Evolutionary conservation across 2,797 vertebrate genomes (phyloP).

Genomic region (Sardinella longiceps): DNA sequence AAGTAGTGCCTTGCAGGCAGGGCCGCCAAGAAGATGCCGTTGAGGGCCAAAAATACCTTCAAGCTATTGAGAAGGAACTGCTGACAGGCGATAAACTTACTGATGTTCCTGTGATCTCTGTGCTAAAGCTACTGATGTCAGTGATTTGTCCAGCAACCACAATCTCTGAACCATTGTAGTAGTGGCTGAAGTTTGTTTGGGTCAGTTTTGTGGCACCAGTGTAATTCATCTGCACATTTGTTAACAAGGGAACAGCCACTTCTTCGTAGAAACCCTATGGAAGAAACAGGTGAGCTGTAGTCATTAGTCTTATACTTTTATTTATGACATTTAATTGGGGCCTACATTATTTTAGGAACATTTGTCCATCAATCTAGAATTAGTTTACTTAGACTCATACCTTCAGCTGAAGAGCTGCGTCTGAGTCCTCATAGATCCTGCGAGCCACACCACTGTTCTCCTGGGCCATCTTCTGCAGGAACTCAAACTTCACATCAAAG

Average conservation of each 20-base stretch:
- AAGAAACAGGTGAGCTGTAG: background rate
- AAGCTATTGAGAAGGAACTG: no score
- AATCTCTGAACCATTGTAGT: conserved; percentile 82
- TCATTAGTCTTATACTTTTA: no score
- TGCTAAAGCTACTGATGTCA: conserved; percentile 67
- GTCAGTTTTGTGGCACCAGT: conserved; percentile 71
- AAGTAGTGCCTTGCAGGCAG: no score
- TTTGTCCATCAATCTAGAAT: background rate
- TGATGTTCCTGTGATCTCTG: conserved; percentile 69
- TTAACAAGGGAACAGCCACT: conserved; percentile 78
- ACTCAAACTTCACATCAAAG: conserved; percentile 86
- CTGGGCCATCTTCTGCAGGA: conserved; percentile 88
- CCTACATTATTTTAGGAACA: no score
- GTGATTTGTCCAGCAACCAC: conserved; percentile 76
- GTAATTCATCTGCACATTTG: conserved; percentile 73
- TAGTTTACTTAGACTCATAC: no score
- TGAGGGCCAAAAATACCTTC: no score
- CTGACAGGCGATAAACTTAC: conserved; percentile 57
- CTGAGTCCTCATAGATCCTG: conserved; percentile 88
- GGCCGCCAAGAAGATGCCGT: no score
- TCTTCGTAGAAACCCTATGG: conserved; percentile 82
- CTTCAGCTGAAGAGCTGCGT: conserved; percentile 89
- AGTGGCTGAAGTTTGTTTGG: conserved; percentile 74
- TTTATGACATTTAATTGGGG: no score
- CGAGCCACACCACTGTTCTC: conserved; percentile 84